These are phyloP conservation scores for Hemitrygon akajei DNA, from an alignment of 2,797 vertebrate species.

Conservation along the genomic window DNA sequence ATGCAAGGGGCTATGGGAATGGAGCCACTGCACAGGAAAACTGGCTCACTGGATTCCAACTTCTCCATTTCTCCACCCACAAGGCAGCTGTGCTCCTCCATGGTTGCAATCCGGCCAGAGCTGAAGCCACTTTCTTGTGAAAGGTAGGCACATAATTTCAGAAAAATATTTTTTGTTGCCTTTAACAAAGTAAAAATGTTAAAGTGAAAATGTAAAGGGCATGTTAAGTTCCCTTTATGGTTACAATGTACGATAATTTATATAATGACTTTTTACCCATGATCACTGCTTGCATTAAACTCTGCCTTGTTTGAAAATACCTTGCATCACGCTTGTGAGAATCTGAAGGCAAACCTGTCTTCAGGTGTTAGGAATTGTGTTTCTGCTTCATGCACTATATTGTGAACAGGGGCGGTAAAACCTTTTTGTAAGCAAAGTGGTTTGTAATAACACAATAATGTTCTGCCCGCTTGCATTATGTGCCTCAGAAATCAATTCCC, in stretches of 20 bases:
- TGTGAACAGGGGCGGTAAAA: not conserved
- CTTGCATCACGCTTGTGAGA: not conserved
- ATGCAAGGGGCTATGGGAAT: constrained; percentile 85
- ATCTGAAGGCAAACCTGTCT: not conserved
- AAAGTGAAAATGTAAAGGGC: not conserved
- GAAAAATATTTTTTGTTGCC: not conserved
- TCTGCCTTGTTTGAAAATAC: not conserved
- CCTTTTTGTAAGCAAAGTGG: not conserved
- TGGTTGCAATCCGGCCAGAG: constrained; percentile 81
- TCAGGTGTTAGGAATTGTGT: not conserved
- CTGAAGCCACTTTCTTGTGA: constrained; percentile 87
- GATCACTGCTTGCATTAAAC: not conserved
- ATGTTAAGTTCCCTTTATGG: not conserved
- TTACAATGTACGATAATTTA: no score
- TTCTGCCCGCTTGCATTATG: not conserved
- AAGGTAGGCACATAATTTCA: constrained; percentile 63
- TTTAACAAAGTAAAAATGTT: constrained; percentile 13
- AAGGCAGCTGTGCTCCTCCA: constrained; percentile 67
- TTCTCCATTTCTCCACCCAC: constrained; percentile 79
- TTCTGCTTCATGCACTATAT: not conserved
- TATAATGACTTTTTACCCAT: not conserved
- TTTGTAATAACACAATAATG: not conserved
- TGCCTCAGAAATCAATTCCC: not conserved
- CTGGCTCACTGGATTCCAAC: constrained; percentile 90
- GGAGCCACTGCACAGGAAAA: constrained; percentile 92